Base-by-base conservation (phyloP, 2,113 vertebrate species). In the Arizona elegans region DNA sequence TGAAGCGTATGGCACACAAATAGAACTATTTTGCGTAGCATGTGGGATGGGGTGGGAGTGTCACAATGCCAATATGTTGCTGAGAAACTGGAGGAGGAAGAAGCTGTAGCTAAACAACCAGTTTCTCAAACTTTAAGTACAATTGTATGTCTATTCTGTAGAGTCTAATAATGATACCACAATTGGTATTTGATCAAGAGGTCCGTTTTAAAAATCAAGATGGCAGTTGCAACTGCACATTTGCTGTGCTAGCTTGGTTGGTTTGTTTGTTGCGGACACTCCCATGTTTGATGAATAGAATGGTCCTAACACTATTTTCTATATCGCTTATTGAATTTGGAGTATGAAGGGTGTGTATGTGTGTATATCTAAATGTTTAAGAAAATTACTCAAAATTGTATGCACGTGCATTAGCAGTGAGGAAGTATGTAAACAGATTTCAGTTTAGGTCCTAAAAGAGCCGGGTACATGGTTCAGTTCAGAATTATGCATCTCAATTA, bases 241-340 rank as follows among this genome's bases (percentile, higher is more conserved):
- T 38, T 43, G 33, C 3, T 81, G 8, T 8, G n/a, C 7, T 33
- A 38, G 6, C 15, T 81, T 81, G 6, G 7, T 81, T 33, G 5
- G 13, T 75, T 33, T 75, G 2, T 33, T 50, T 50, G 50, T 50
- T 75, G n/a, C 2, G 33, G 70, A 21, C 6, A 81, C 17, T 38
- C 70, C 33, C 0, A 0, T 95, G 94, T 97, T 90, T 96, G 97
- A 96, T 96, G 96, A 96, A 96, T 96, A 92, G 50, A 96, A 94
- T 86, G 95, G 95, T 93, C 43, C 15, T 96, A 96, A 94, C 62
- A 92, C 90, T 97, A 94, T 97, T 97, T 97, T 97, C 96, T 95
- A 90, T 95, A 75, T 86, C 95, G 95, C 91, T 96, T 97, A 97
- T 98, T 98, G 81, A 90, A 98, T 98, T 97, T 95, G 95, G 94